Percentiles rank a stretch among this genome's conserved stretches.
Conservation (phyloP, 2,888 invertebrate genomes). For the Conomelus anceps region DNA sequence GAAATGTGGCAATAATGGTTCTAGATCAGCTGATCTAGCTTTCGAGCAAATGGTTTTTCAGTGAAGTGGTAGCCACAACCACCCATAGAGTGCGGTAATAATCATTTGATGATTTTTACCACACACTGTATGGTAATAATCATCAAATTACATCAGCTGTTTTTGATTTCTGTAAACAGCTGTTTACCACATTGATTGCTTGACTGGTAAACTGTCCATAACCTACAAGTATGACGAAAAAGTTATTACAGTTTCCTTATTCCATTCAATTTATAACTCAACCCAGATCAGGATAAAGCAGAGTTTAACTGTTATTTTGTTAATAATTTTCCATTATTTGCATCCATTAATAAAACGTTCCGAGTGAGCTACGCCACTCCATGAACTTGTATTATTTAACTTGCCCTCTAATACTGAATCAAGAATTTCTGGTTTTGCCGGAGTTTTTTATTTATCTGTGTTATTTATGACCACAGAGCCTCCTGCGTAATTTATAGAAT, state of each 20-base stretch:
- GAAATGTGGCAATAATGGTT: no score
- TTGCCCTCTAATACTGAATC: not conserved
- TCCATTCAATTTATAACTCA: not conserved
- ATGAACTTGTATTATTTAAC: not conserved
- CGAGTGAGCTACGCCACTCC: not conserved
- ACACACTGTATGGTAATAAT: no score
- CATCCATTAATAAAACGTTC: not conserved
- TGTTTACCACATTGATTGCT: no score
- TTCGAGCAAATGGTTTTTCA: no score
- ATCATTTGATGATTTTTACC: no score
- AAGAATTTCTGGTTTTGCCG: not conserved
- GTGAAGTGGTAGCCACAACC: no score
- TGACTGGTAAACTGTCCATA: no score
- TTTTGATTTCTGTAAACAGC: no score
- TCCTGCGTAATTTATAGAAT: not conserved
- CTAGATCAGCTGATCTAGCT: no score
- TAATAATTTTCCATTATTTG: not conserved
- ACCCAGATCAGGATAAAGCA: not conserved
- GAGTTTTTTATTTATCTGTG: not conserved
- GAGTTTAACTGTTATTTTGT: not conserved
- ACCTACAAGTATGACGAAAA: no score
- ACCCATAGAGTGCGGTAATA: no score
- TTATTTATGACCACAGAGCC: not conserved
- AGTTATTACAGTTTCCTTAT: not conserved
- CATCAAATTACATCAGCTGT: no score